Percentiles rank a stretch among this genome's conserved stretches.
Evolutionary conservation across 2,113 vertebrate species (phyloP).

Genomic region (Strix uralensis): DNA sequence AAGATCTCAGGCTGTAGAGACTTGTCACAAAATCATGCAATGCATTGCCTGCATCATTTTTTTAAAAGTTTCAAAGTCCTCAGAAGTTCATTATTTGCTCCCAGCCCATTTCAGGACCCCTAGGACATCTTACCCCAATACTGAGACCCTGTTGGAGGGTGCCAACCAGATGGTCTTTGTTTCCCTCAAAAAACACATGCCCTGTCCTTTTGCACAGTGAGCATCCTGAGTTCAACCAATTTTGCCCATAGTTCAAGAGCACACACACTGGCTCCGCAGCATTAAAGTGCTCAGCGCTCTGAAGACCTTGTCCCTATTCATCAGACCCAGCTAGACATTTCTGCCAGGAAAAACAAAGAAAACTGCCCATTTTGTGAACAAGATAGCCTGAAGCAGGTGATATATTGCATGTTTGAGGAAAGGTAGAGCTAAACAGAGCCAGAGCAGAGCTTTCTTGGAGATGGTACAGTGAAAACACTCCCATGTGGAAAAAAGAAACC

Average conservation of each 20-base stretch:
- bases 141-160: rapidly evolving
- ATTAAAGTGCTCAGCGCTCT: rapidly evolving
- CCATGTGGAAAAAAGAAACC: neutral
- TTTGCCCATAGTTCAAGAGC: neutral
- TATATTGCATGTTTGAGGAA: neutral
- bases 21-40: neutral
- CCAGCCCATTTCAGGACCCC: neutral
- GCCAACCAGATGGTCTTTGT: neutral
- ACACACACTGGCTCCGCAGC: rapidly evolving
- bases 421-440: neutral
- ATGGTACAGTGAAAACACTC: neutral
- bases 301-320: neutral
- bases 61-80: neutral
- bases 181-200: neutral
- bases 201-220: neutral
- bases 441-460: neutral
- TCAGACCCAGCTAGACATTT: neutral
- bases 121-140: neutral
- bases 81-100: neutral
- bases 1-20: neutral
- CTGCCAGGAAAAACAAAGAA: neutral
- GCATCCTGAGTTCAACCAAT: neutral
- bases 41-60: neutral
- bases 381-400: neutral
- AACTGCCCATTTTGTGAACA: neutral